Evolutionary conservation across 2,113 vertebrate genomes (phyloP), one percentile per base, ranked within the genome.

Genomic region (Papio anubis): DNA sequence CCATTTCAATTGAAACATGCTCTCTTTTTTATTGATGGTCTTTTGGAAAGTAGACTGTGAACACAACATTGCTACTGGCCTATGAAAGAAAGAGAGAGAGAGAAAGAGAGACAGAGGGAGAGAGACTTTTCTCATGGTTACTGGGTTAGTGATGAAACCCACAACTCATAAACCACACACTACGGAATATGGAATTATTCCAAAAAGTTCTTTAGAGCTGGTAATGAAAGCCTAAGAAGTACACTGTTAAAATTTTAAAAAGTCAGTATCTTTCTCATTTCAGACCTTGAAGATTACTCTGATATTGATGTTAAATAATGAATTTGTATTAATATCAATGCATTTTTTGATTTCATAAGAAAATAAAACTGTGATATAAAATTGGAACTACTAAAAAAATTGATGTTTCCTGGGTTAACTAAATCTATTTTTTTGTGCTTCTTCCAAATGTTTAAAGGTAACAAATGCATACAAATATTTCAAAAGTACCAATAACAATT

Each of bases 401-500:
- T 96, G 94, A 96, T 6, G 14, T 96, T 96, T 97, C 96, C 97
- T 25, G 82, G 96, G 93, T 98, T 98, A 98, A 98, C 90, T 97
- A 98, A 98, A 98, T 93, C 96, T 98, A 98, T 96, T 95, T 96
- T 88, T 97, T 98, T 98, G 98, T 98, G 97, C 96, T 98, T 97
- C 96, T 96, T 97, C 96, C 96, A 98, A 90, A 97, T 91, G 88
- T 97, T 93, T 97, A 97, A 97, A 97, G 96, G 97, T 98, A 97
- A 98, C 97, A 98, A 98, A 98, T 86, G 94, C 90, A 92, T 98
- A 98, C 96, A 98, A 98, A 98, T 97, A 97, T 96, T 98, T 97
- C 70, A 94, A 98, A 98, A 21, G 98, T 98, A 98, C 97, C 96
- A 96, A 50, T 92, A 97, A 97, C 45, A 96, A 95, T 90, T 98